These are phyloP conservation scores for Phrynocephalus versicolor DNA, from an alignment of 2,113 vertebrate species.

Conservation along the genomic window DNA sequence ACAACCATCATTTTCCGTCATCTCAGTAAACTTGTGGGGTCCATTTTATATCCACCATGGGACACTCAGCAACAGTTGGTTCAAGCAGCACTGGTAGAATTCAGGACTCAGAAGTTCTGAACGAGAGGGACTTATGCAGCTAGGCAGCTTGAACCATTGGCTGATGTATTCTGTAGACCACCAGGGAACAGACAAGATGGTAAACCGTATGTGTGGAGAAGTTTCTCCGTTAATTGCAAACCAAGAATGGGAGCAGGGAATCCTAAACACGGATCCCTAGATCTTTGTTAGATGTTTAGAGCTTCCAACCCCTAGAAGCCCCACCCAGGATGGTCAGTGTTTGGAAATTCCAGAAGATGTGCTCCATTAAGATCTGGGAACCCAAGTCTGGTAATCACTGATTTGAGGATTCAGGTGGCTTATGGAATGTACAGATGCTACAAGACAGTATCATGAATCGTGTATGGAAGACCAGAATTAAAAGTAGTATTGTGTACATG, in stretches of 20 bases:
- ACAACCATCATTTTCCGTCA: background rate
- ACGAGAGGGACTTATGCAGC: background rate
- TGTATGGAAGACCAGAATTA: no score
- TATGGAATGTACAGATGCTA: background rate
- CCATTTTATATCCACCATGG: background rate
- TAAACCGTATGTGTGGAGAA: background rate
- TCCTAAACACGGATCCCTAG: no score
- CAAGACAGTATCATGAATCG: background rate
- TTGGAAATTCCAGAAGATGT: no score
- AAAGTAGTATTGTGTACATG: no score
- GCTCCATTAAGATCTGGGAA: no score
- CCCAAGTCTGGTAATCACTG: no score
- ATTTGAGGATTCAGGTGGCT: background rate
- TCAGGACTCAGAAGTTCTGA: background rate
- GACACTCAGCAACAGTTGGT: background rate
- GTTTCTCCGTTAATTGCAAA: background rate
- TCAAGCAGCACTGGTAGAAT: background rate
- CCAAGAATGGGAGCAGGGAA: no score
- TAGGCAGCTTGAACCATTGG: background rate
- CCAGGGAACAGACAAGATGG: background rate
- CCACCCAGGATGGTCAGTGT: no score
- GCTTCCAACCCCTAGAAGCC: no score
- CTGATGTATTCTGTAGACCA: background rate
- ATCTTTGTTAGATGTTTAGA: no score
- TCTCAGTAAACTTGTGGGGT: background rate